phyloP scores from a whole-genome alignment of 2,113 vertebrate species.

The Willisornis vidua region DNA sequence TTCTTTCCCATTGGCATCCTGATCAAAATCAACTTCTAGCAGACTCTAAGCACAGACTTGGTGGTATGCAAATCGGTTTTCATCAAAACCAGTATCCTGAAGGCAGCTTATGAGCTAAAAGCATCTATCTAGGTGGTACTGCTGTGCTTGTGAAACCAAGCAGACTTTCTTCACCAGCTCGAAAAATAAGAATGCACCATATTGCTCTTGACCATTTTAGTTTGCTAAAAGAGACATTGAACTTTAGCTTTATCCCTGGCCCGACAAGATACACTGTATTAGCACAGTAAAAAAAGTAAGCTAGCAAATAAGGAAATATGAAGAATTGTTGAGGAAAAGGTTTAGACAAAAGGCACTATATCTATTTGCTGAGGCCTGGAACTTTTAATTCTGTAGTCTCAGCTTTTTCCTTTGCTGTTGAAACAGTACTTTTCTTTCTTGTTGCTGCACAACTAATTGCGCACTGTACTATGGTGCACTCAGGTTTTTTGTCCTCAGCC shows the following conservation, averaged over 20 bases:
- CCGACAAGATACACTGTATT: neutral
- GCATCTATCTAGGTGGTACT: slow-evolving; percentile 7
- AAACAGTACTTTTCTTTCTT: neutral
- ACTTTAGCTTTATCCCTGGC: neutral
- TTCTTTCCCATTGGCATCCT: slow-evolving; percentile 19
- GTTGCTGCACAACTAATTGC: neutral
- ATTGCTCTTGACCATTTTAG: neutral
- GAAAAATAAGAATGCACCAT: neutral
- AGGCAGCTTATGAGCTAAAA: slow-evolving; percentile 24
- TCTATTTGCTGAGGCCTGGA: neutral
- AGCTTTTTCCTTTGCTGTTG: neutral
- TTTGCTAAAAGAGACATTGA: neutral
- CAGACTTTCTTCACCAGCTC: neutral
- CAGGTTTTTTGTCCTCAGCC: neutral
- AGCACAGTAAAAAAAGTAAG: neutral
- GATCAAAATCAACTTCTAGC: slow-evolving; percentile 31
- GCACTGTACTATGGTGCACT: neutral
- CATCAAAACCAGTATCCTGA: slow-evolving; percentile 34
- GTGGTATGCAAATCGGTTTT: slow-evolving; percentile 32
- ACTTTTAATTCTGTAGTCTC: neutral
- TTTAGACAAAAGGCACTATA: neutral
- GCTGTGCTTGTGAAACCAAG: slow-evolving; percentile 2
- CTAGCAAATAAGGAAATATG: neutral
- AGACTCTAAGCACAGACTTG: neutral
- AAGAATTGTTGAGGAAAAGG: neutral